Evolutionary conservation across 2,888 invertebrate genomes (phyloP), one percentile per base, ranked within the genome.

Genomic region (Ochropacha duplaris): DNA sequence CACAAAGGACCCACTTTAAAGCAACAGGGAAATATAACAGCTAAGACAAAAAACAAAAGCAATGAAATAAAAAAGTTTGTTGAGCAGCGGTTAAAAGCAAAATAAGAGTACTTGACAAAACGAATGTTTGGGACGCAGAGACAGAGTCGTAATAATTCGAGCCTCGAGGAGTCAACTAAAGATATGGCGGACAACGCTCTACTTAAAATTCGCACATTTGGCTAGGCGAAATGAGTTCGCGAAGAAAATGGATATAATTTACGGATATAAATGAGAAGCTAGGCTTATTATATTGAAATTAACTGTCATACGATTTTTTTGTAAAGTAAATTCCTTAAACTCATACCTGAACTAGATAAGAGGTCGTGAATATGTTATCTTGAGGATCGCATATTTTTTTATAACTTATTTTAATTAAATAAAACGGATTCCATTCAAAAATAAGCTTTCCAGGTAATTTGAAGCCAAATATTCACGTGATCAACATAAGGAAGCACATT

Each of bases 121-220:
- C 64, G 67, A 67, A 69, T 69, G 71, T 70, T 62, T 60, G 61
- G 57, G 62, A 68, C 62, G 60, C 66, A 69, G 49, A 44, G 49
- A 44, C 16, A 31, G 55, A 16, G 14, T 31, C 49, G 55, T 28
- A 28, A 49, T 55, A 22, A 49, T 52, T 52, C 34, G 14, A 31
- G 65, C 59, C 64, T 36, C 24, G 57, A 69, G 71, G 62, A 57
- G 62, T 63, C 61, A 63, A 59, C 54, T 61, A 74, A 73, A 73
- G 76, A 68, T 73, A 74, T 71, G 80, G n/a, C n/a, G n/a, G 82
- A 84, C 83, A 81, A 72, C 74, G 72, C 72, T 67, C 65, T 58
- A 62, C 71, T 73, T 79, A 80, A 78, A 81, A 86, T 84, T 80
- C 75, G 78, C 72, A 77, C 83, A 86, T 87, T 86, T 86, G 86